Conservation (phyloP, 2,888 invertebrate genomes). For the Heliconius erato region DNA sequence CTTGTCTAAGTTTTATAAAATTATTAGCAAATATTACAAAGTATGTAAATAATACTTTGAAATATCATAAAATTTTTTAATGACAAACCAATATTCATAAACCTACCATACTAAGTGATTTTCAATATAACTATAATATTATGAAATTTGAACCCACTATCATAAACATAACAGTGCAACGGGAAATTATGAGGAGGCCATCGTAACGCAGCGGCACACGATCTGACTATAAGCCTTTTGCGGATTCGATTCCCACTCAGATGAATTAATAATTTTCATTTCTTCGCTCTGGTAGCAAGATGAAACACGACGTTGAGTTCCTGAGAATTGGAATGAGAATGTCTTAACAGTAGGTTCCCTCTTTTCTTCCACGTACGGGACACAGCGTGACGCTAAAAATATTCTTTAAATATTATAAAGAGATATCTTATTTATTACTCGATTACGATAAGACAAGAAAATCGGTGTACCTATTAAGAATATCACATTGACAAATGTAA, state of each 20-base stretch:
- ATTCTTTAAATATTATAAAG: not conserved
- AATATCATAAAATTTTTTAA: constrained; percentile 1
- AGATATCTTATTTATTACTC: not conserved
- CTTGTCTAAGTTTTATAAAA: not conserved
- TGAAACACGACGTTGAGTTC: not conserved
- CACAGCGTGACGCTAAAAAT: not conserved
- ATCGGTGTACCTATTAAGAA: not conserved
- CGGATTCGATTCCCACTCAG: not conserved
- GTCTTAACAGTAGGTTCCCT: not conserved
- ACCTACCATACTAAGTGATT: not conserved
- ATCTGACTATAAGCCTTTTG: too few species aligned
- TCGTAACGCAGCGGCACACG: not conserved
- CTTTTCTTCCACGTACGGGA: too few species aligned
- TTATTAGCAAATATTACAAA: not conserved
- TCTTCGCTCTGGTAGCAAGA: not conserved
- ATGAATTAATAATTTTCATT: not conserved
- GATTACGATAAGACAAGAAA: not conserved
- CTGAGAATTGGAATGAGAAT: too few species aligned
- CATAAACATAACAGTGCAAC: not conserved
- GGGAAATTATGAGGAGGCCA: not conserved
- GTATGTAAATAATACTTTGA: not conserved
- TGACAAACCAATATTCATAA: not conserved
- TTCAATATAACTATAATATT: not conserved
- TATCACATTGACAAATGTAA: not conserved
- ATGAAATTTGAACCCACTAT: not conserved